phyloP scores from a whole-genome alignment of 1,140 invertebrate genomes.

The Arctopsyche grandis region DNA sequence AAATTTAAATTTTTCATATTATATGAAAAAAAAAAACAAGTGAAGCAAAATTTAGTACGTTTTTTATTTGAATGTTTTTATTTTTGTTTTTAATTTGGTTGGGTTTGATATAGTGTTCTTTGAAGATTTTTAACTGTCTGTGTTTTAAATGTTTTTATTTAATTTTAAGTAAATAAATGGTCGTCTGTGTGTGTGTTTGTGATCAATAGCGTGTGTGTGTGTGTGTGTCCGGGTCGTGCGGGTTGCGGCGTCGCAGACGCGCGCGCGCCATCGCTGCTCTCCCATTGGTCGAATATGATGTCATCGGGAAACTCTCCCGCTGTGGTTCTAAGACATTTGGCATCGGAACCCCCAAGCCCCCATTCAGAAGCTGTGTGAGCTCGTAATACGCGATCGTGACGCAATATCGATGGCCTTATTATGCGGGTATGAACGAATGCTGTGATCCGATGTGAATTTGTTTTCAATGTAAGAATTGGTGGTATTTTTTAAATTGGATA shows the following conservation, averaged over 20 bases:
- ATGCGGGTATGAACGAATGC: no score
- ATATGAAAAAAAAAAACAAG: neutral
- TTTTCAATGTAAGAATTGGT: no score
- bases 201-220: conserved; percentile 33
- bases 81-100: neutral
- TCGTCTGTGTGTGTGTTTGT: neutral
- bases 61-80: neutral
- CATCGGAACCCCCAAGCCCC: conserved; percentile 17
- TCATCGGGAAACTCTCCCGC: conserved; percentile 45
- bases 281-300: conserved; percentile 51
- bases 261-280: conserved; percentile 46
- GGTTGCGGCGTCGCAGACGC: conserved; percentile 36
- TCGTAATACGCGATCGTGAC: neutral
- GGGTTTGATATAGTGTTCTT: neutral
- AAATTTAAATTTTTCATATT: conserved; percentile 3
- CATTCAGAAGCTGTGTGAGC: neutral
- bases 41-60: neutral
- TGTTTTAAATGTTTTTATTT: no score
- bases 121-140: no score
- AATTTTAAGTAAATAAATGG: neutral
- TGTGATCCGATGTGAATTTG: no score
- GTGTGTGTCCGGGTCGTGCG: conserved; percentile 35
- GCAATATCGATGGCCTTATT: no score
- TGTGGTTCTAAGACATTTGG: conserved; percentile 13
- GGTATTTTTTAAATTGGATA: no score